Evolutionary conservation across 2,797 vertebrate genomes (phyloP).

Genomic region (Megalops cyprinoides): DNA sequence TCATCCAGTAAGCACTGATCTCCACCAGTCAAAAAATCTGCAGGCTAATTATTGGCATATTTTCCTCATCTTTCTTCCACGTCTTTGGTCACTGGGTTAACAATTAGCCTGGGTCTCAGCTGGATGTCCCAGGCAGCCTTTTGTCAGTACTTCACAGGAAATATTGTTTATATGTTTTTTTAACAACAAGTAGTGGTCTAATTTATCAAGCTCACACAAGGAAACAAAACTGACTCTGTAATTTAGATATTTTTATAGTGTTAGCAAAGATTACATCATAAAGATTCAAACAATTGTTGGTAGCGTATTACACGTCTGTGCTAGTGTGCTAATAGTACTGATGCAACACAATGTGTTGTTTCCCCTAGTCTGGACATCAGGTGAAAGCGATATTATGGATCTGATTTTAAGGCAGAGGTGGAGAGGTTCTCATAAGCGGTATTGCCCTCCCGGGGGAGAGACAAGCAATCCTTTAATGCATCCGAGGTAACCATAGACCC

Average conservation of each 20-base stretch:
- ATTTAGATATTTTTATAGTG: not conserved
- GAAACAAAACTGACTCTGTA: not conserved
- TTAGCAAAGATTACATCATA: too few relatives aligned
- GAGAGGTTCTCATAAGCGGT: not conserved
- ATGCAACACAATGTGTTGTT: not conserved
- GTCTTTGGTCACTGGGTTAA: not conserved
- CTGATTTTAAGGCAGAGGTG: not conserved
- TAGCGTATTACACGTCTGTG: too few relatives aligned
- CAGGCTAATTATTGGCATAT: conserved; percentile 23
- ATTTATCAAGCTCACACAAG: not conserved
- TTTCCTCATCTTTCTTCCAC: conserved; percentile 2
- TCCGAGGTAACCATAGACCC: conserved; percentile 13
- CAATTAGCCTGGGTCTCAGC: not conserved
- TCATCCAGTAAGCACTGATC: not conserved
- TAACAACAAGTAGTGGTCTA: not conserved
- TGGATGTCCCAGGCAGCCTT: not conserved
- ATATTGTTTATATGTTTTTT: not conserved
- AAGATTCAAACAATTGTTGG: too few relatives aligned
- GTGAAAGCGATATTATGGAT: conserved; percentile 7
- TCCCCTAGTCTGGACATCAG: not conserved
- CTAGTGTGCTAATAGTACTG: too few relatives aligned
- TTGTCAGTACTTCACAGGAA: not conserved
- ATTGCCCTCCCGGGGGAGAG: not conserved
- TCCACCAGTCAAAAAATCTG: not conserved
- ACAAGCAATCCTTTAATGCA: conserved; percentile 17